These are phyloP conservation scores for Rousettus leschenaultii DNA, from an alignment of 2,113 vertebrate genomes.

Conservation along the genomic window DNA sequence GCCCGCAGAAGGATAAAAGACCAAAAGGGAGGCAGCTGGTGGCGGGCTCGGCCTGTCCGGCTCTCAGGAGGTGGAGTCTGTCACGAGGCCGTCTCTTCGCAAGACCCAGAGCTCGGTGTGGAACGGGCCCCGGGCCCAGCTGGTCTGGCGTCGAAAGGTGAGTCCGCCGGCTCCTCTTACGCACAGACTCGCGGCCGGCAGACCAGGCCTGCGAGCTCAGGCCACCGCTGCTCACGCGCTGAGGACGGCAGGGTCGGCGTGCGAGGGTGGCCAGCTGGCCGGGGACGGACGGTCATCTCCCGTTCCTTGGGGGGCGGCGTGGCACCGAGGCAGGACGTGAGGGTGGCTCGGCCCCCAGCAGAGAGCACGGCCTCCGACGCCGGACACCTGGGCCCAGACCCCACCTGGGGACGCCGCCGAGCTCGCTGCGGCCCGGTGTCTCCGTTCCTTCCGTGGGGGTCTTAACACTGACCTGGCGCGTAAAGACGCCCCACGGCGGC, in stretches of 20 bases:
- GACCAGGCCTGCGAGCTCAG: not conserved
- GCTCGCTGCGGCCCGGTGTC: not conserved
- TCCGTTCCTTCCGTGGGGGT: accelerated
- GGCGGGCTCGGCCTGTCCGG: not conserved
- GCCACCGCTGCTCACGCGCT: accelerated
- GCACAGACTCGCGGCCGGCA: not conserved
- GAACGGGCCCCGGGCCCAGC: too few species aligned
- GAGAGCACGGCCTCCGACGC: not conserved
- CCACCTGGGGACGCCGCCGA: not conserved
- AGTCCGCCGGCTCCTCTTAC: not conserved
- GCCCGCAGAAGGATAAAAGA: not conserved
- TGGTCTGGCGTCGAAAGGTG: not conserved
- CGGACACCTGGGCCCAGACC: not conserved
- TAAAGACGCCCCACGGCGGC: accelerated
- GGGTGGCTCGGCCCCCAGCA: not conserved
- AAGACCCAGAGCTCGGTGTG: not conserved
- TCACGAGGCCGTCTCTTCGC: not conserved
- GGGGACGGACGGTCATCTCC: not conserved
- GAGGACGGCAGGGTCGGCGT: not conserved
- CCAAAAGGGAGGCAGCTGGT: accelerated
- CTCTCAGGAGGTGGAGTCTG: not conserved
- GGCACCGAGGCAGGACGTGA: accelerated
- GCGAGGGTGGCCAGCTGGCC: not conserved
- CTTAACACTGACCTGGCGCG: too few species aligned
- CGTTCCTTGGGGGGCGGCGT: not conserved